Conservation (phyloP, 2,888 invertebrate species). For the Stenolophus ochropezus region DNA sequence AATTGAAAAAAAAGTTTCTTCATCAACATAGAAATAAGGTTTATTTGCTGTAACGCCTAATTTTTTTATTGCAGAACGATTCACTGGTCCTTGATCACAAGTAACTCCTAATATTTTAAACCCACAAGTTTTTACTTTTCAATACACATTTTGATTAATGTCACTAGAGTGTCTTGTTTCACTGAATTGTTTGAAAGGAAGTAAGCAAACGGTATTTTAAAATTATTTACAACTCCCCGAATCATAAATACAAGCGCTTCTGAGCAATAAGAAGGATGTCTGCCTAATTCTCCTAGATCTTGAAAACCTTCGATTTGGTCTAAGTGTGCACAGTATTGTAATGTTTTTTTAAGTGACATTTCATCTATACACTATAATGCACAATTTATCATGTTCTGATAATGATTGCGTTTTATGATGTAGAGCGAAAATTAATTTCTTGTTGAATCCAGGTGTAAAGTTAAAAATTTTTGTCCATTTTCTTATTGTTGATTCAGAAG, state of each 20-base stretch:
- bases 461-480: background rate
- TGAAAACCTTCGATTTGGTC: constrained; percentile 26
- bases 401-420: background rate
- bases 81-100: constrained; percentile 25
- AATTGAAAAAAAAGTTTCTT: background rate
- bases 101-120: constrained; percentile 5
- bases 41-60: background rate
- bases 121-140: constrained; percentile 5
- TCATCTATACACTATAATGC: constrained; percentile 24
- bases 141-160: background rate
- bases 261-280: background rate
- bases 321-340: constrained; percentile 19
- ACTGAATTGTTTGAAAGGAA: constrained; percentile 18
- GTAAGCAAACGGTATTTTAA: constrained; percentile 32
- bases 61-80: background rate
- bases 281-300: constrained; percentile 24
- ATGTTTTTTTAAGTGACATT: constrained; percentile 32
- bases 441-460: constrained; percentile 8
- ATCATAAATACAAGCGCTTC: constrained; percentile 30
- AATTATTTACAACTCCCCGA: background rate
- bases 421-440: background rate
- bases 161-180: constrained; percentile 1
- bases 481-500: constrained; percentile 14
- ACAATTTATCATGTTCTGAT: background rate
- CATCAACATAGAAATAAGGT: constrained; percentile 16